phyloP scores from a whole-genome alignment of 2,888 invertebrate genomes.

The Rotaria magnacalcarata region DNA sequence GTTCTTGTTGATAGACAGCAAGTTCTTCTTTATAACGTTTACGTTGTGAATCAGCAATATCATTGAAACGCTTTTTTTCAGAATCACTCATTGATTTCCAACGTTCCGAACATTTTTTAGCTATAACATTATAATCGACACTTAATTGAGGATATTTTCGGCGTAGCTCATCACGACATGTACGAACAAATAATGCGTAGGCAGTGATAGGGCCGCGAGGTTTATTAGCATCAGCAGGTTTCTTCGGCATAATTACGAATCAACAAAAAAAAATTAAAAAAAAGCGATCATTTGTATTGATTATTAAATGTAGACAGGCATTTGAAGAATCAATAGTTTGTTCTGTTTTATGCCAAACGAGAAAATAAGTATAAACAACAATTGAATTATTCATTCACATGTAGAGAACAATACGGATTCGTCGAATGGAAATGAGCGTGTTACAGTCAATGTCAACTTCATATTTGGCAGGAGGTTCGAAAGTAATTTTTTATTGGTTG shows the following conservation, averaged over 20 bases:
- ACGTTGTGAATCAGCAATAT: conserved; percentile 23
- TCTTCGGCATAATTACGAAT: not conserved
- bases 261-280: not conserved
- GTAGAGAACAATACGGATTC: not conserved
- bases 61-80: conserved; percentile 26
- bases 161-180: conserved; percentile 27
- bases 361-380: not conserved
- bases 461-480: not conserved
- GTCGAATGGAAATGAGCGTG: not conserved
- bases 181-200: conserved; percentile 27
- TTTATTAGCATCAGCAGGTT: not conserved
- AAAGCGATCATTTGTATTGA: not conserved
- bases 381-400: not conserved
- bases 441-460: not conserved
- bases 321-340: not conserved
- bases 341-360: not conserved
- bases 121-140: conserved; percentile 35
- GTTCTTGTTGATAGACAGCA: not conserved
- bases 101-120: conserved; percentile 16
- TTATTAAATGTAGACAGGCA: not conserved
- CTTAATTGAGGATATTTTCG: conserved; percentile 12
- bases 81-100: conserved; percentile 7
- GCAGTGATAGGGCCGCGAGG: conserved; percentile 27
- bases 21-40: conserved; percentile 27
- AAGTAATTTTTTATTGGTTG: not conserved